Base-by-base conservation (phyloP, 1,140 invertebrate species). In the Procambarus virginalis region DNA sequence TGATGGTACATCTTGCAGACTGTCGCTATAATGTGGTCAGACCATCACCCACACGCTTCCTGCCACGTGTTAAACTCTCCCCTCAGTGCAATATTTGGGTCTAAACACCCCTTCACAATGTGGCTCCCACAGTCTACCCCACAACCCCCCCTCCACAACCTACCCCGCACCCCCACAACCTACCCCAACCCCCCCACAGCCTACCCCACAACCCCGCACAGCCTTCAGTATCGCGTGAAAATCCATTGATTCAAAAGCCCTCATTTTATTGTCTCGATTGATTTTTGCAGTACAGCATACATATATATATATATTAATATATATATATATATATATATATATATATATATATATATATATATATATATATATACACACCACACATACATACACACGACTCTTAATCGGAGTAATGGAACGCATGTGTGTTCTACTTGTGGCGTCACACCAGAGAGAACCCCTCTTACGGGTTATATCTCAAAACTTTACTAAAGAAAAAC, bases 221-320 rank as follows among this genome's bases (percentile, higher is more conserved):
- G 5, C 58, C 3, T 55, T 48, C 80, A 82, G 17, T 34, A 46
- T 34, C 45, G 58, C 58, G 8, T 68, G 58, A 55, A 34, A n/a
- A 8, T 45, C 5, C 14, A 81, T 12, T n/a, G 22, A 45, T 55
- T 55, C n/a, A 12, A 82, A 82, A 82, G 80, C 58, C 46, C 34
- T 22, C 17, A 8, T 4, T 73, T 82, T 82, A 82, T 82, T 82
- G 80, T 82, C 80, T 46, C 68, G 34, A 48, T 6, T 73, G 22
- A 34, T 73, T 5, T 1, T 3, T 34, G 68, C 68, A n/a, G 22
- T 22, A 73, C 60, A 68, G 20, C 12, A 68, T 17, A 10, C 1
- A 10, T 68, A 4, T 10, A 68, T 10, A 4, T 17, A 68, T 68
- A 68, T 68, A 68, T 49, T 58, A n/a, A 9, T 79, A 22, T 48